These are phyloP conservation scores for Cherax quadricarinatus DNA, from an alignment of 1,140 invertebrate genomes.

Conservation along the genomic window DNA sequence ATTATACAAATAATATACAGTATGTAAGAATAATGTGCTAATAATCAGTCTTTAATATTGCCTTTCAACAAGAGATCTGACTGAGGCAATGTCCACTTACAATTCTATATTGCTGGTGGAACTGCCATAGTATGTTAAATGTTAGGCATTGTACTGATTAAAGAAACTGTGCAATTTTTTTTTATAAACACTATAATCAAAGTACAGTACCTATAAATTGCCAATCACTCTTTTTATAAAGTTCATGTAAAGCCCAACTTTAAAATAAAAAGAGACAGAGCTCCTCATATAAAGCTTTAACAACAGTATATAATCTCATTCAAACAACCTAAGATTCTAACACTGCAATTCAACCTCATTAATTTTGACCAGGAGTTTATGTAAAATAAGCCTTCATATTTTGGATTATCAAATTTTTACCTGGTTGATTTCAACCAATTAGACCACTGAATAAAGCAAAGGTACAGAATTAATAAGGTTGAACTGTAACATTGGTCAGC, in stretches of 20 bases:
- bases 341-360: constrained; percentile 39
- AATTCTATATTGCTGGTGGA: not conserved
- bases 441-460: not conserved
- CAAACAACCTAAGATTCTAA: constrained; percentile 38
- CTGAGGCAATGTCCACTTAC: constrained; percentile 12
- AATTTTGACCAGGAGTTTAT: constrained; percentile 8
- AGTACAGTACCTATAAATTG: constrained; percentile 13
- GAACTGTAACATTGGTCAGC: constrained; percentile 44
- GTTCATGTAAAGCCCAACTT: constrained; percentile 25
- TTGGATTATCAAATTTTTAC: not conserved
- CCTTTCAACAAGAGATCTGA: constrained; percentile 2
- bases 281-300: constrained; percentile 47
- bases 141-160: constrained; percentile 12
- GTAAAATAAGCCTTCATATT: not conserved
- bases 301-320: constrained; percentile 36
- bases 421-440: constrained; percentile 10
- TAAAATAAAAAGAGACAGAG: constrained; percentile 39
- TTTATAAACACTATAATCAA: constrained; percentile 19
- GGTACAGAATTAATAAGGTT: constrained; percentile 29
- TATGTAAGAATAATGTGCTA: constrained; percentile 58
- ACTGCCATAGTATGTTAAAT: constrained; percentile 16
- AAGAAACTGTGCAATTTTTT: constrained; percentile 27
- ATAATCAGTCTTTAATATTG: constrained; percentile 15
- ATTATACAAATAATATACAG: constrained; percentile 52
- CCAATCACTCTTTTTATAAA: constrained; percentile 39